Evolutionary conservation across 2,113 vertebrate genomes (phyloP).

Genomic region (Trematocara nigrifrons): DNA sequence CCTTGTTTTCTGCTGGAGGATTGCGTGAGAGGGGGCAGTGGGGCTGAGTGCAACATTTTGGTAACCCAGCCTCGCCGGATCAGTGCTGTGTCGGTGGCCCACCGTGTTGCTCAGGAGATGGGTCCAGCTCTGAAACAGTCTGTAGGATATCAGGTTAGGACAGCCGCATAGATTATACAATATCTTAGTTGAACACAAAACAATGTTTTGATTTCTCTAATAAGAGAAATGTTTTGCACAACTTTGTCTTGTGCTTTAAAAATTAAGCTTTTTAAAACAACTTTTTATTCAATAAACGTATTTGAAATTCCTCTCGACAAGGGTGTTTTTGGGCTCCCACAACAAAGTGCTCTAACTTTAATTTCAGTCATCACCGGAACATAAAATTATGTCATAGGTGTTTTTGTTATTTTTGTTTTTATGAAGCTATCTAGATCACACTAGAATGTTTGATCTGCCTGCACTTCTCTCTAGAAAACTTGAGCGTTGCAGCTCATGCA

Average conservation of each 20-base stretch:
- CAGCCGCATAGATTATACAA: not conserved
- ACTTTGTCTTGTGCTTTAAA: not conserved
- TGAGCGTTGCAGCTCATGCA: not conserved
- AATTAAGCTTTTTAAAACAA: not conserved
- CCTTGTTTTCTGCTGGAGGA: constrained; percentile 91
- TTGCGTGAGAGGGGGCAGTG: constrained; percentile 72
- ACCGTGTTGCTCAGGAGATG: constrained; percentile 88
- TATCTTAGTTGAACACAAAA: not conserved
- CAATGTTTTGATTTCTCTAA: not conserved
- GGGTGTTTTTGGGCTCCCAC: not conserved
- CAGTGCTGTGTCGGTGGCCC: constrained; percentile 91
- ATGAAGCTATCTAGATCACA: not conserved
- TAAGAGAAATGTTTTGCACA: not conserved
- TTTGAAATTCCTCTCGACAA: not conserved
- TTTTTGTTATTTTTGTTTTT: not conserved
- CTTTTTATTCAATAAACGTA: not conserved
- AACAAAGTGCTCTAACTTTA: not conserved
- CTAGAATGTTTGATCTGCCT: not conserved
- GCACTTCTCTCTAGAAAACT: not conserved
- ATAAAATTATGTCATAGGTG: not conserved
- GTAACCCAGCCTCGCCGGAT: constrained; percentile 93
- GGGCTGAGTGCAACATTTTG: constrained; percentile 86
- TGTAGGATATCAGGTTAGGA: constrained; percentile 84
- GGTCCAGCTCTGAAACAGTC: constrained; percentile 80
- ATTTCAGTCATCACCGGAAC: not conserved